These are phyloP conservation scores for Fistularia commersonii DNA, from an alignment of 2,797 vertebrate genomes.

Conservation along the genomic window DNA sequence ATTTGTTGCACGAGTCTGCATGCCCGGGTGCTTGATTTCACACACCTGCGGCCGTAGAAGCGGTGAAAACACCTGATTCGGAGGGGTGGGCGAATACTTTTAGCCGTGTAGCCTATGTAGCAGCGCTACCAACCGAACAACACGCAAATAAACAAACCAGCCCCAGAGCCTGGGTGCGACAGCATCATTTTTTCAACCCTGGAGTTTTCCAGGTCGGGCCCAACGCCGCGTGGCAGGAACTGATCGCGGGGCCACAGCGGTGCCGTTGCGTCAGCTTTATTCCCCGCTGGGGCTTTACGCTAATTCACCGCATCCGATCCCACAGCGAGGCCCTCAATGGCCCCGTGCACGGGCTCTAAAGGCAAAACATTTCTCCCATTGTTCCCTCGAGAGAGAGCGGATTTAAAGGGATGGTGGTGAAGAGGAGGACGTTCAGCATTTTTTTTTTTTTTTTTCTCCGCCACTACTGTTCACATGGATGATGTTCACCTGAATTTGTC, in stretches of 20 bases:
- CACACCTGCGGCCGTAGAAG: too few relatives aligned
- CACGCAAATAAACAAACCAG: too few relatives aligned
- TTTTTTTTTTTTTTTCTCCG: constrained; percentile 19
- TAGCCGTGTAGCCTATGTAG: too few relatives aligned
- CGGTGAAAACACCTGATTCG: too few relatives aligned
- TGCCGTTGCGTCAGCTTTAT: constrained; percentile 67
- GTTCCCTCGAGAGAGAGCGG: constrained; percentile 63
- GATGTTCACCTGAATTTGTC: constrained; percentile 23
- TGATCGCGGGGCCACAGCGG: constrained; percentile 44
- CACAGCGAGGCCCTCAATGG: constrained; percentile 62
- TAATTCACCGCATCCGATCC: constrained; percentile 72
- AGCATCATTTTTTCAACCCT: constrained; percentile 15
- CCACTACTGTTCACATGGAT: constrained; percentile 29
- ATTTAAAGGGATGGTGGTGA: constrained; percentile 57
- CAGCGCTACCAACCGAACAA: too few relatives aligned
- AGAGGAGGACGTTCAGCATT: constrained; percentile 63
- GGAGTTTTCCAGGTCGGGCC: constrained; percentile 33
- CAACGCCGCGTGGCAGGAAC: constrained; percentile 49
- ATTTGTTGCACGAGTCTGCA: too few relatives aligned
- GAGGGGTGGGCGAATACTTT: too few relatives aligned
- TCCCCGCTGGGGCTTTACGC: constrained; percentile 66
- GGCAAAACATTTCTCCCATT: constrained; percentile 70
- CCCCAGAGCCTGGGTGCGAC: background rate
- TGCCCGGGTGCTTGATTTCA: too few relatives aligned
- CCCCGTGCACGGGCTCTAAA: constrained; percentile 54